Percentiles rank a stretch among this genome's conserved stretches.
Evolutionary conservation across 2,888 invertebrate species (phyloP).

Genomic region (Panopea generosa): DNA sequence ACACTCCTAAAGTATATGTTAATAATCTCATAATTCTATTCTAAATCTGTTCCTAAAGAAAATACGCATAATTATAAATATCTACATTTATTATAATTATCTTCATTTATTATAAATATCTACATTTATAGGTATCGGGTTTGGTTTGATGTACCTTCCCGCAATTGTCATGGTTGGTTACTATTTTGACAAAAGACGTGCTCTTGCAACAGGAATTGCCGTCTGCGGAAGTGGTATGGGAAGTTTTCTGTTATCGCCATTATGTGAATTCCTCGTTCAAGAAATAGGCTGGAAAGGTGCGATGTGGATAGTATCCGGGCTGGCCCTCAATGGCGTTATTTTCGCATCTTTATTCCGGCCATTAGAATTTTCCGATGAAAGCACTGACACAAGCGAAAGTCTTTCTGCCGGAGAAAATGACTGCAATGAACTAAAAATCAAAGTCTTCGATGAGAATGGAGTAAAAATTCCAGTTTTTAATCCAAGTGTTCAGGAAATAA

Average conservation of each 20-base stretch:
- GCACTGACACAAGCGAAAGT: not conserved
- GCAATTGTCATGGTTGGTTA: conserved; percentile 98
- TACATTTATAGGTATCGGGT: conserved; percentile 91
- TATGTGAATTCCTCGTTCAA: conserved; percentile 89
- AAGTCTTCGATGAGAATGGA: conserved; percentile 4
- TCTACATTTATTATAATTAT: no score
- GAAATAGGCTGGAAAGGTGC: conserved; percentile 91
- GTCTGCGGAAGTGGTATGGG: conserved; percentile 99
- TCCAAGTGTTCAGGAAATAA: not conserved
- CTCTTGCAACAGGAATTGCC: conserved; percentile 97
- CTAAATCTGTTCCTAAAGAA: no score
- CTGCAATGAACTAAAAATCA: conserved; percentile 20
- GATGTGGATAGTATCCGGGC: conserved; percentile 91
- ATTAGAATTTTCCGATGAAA: conserved; percentile 85
- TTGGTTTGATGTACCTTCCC: conserved; percentile 97
- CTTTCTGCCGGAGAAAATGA: not conserved
- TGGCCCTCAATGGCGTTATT: conserved; percentile 91
- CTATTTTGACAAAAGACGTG: conserved; percentile 98
- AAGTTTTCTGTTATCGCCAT: conserved; percentile 93
- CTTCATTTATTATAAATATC: not conserved
- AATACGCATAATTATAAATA: no score
- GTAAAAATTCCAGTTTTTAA: not conserved
- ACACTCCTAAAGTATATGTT: no score
- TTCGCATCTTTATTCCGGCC: conserved; percentile 95
- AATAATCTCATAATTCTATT: no score